Conservation (phyloP, 2,888 invertebrate species). For the Cerceris rybyensis region DNA sequence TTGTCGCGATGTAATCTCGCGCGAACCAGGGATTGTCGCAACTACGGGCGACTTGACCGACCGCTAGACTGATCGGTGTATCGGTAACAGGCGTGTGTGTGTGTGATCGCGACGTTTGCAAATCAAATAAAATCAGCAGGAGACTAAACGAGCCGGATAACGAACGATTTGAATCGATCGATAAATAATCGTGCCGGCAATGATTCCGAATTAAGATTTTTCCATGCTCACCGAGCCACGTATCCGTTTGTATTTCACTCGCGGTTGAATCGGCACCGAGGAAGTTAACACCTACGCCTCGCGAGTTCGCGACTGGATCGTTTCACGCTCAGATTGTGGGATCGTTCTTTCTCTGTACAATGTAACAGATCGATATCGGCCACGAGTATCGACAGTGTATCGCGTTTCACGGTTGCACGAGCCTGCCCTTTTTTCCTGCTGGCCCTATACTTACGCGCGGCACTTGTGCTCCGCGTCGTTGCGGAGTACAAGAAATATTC, state of each 20-base stretch:
- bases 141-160: constrained; percentile 35
- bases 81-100: background rate
- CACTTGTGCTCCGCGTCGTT: constrained; percentile 43
- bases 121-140: constrained; percentile 12
- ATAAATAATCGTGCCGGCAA: constrained; percentile 38
- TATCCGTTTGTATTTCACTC: constrained; percentile 54
- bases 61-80: constrained; percentile 1
- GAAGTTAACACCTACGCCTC: constrained; percentile 60
- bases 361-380: constrained; percentile 64
- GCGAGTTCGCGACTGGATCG: constrained; percentile 47
- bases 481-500: constrained; percentile 32
- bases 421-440: constrained; percentile 22
- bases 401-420: constrained; percentile 65
- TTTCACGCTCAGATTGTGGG: constrained; percentile 55
- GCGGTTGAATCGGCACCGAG: constrained; percentile 44
- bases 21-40: constrained; percentile 47
- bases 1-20: constrained; percentile 57
- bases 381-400: constrained; percentile 57
- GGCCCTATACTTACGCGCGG: background rate
- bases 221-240: constrained; percentile 32
- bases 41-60: constrained; percentile 24
- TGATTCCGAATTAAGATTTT: constrained; percentile 56
- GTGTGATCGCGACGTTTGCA: background rate
- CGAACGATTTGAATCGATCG: constrained; percentile 24
- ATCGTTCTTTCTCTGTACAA: constrained; percentile 58